Conservation (phyloP, 2,888 invertebrate genomes). For the Coelopa pilipes region DNA sequence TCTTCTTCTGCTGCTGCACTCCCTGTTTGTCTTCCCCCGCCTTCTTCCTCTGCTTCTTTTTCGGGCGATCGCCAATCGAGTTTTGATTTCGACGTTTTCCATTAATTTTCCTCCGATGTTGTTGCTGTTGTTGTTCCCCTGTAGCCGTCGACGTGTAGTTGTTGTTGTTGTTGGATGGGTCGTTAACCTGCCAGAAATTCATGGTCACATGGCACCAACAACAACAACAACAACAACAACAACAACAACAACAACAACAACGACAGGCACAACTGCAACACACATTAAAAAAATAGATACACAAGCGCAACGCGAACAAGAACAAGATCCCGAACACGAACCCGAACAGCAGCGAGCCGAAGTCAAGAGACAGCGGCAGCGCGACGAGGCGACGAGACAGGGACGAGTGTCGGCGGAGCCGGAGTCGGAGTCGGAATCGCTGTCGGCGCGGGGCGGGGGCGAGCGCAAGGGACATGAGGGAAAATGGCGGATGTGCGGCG, state of each 20-base stretch:
- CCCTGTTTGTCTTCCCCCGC: neutral
- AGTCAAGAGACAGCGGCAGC: neutral
- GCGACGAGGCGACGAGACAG: too few relatives aligned
- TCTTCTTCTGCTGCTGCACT: too few relatives aligned
- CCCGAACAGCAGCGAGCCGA: neutral
- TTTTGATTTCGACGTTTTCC: constrained; percentile 29
- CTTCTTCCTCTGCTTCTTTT: neutral
- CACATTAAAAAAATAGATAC: constrained; percentile 14
- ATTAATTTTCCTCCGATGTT: constrained; percentile 1
- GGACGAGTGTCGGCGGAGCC: too few relatives aligned
- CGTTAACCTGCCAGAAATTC: constrained; percentile 43
- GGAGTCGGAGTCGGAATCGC: too few relatives aligned
- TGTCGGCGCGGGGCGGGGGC: too few relatives aligned
- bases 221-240: neutral
- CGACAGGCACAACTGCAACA: neutral
- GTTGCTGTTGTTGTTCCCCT: neutral
- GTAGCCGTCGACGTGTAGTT: neutral
- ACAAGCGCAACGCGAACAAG: neutral
- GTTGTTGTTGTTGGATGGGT: constrained; percentile 37
- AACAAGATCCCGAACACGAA: neutral
- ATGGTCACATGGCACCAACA: constrained; percentile 40
- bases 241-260: neutral
- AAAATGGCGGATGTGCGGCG: neutral
- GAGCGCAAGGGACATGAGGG: neutral
- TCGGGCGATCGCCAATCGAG: constrained; percentile 30